Conservation (phyloP, 2,888 invertebrate species). For the Rhogogaster chlorosoma region DNA sequence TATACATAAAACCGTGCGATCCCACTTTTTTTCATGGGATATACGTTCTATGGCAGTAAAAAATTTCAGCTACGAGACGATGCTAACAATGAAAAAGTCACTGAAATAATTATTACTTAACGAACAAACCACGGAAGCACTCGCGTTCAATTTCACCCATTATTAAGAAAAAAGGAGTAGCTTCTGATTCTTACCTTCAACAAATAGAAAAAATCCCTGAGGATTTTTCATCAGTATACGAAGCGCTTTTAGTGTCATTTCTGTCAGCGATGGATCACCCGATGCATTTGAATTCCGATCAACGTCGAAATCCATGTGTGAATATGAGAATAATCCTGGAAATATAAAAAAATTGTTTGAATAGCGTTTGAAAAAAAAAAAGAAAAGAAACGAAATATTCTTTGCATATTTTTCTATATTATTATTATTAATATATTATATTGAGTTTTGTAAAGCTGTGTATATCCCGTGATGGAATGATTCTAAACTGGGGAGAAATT, state of each 20-base stretch:
- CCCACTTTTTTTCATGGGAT: background rate
- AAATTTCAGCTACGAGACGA: background rate
- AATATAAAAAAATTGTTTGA: background rate
- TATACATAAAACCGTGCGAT: background rate
- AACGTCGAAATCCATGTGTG: conserved; percentile 89
- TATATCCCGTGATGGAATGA: background rate
- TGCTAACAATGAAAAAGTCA: background rate
- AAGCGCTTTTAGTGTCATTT: conserved; percentile 88
- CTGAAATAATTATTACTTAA: background rate
- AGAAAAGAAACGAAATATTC: background rate
- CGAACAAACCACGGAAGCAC: background rate
- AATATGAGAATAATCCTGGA: conserved; percentile 87
- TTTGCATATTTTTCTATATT: too few species aligned
- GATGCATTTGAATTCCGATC: conserved; percentile 84
- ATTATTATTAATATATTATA: too few species aligned
- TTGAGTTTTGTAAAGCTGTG: background rate
- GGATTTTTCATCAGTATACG: conserved; percentile 86
- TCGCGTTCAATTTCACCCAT: conserved; percentile 3
- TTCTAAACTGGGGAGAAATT: background rate
- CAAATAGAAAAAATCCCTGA: conserved; percentile 87
- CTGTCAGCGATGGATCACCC: conserved; percentile 87
- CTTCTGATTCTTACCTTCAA: conserved; percentile 82
- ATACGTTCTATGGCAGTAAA: background rate
- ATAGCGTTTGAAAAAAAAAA: background rate
- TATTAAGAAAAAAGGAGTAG: background rate